Conservation (phyloP, 2,888 invertebrate species). For the Diploptera punctata region DNA sequence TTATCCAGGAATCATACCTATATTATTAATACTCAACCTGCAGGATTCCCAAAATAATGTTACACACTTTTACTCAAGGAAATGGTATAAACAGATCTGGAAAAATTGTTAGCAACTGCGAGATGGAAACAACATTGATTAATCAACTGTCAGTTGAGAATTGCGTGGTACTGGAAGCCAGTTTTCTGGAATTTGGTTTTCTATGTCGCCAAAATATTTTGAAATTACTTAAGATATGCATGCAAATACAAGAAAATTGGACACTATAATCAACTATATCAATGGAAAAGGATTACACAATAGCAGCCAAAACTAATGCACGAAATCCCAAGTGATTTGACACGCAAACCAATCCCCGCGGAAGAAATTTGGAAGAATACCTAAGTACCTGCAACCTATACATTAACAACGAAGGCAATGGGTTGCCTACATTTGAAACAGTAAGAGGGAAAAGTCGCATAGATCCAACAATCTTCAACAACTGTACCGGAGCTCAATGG, state of each 20-base stretch:
- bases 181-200: not conserved
- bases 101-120: not conserved
- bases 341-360: not conserved
- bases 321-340: not conserved
- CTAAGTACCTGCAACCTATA: not conserved
- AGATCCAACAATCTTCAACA: too few relatives aligned
- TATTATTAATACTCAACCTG: too few relatives aligned
- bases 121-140: too few relatives aligned
- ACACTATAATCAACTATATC: not conserved
- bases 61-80: not conserved
- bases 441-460: too few relatives aligned
- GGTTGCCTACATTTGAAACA: too few relatives aligned
- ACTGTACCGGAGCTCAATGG: too few relatives aligned
- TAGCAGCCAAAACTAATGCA: not conserved
- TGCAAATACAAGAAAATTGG: not conserved
- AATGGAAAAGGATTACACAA: not conserved
- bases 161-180: not conserved
- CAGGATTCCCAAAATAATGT: not conserved
- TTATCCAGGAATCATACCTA: not conserved
- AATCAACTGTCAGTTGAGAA: not conserved
- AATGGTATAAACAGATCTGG: not conserved
- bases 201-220: not conserved
- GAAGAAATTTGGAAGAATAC: not conserved
- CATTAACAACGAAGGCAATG: not conserved
- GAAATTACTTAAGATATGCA: not conserved